Evolutionary conservation across 2,888 invertebrate genomes (phyloP).

Genomic region (Sarcophaga caerulescens): DNA sequence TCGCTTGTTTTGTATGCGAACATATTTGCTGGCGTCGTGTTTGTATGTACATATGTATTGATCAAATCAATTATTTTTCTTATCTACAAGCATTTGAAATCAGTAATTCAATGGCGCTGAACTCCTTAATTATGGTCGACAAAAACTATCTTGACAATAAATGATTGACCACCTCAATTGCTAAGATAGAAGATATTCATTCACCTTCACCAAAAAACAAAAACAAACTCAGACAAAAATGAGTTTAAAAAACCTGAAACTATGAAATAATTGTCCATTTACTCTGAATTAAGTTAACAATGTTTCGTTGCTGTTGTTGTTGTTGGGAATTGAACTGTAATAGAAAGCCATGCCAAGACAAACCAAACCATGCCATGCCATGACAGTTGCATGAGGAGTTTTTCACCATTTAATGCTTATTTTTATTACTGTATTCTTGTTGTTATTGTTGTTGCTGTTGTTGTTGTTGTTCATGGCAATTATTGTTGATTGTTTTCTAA

Average conservation of each 20-base stretch:
- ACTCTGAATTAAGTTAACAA: too few relatives aligned
- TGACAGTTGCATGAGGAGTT: constrained; percentile 47
- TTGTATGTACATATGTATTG: constrained; percentile 51
- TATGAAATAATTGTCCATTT: too few relatives aligned
- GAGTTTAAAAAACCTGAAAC: too few relatives aligned
- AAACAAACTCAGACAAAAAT: neutral
- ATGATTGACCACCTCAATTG: neutral
- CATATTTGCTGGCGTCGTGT: constrained; percentile 35
- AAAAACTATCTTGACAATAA: neutral
- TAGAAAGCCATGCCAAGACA: too few relatives aligned
- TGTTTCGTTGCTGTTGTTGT: too few relatives aligned
- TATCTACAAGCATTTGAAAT: neutral
- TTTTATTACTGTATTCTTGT: constrained; percentile 5
- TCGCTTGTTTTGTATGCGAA: neutral
- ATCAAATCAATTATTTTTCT: constrained; percentile 49
- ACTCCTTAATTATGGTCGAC: neutral
- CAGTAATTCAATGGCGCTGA: neutral
- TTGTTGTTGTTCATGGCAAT: neutral
- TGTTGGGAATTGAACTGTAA: too few relatives aligned
- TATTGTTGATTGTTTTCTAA: constrained; percentile 22
- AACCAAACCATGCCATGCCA: constrained; percentile 1
- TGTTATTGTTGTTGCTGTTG: neutral
- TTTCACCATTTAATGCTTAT: constrained; percentile 12
- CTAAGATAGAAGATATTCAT: neutral
- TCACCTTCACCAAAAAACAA: neutral